Percentiles rank a stretch among this genome's conserved stretches.
Evolutionary conservation across 2,888 invertebrate genomes (phyloP).

Genomic region (Aproaerema taeniolella): DNA sequence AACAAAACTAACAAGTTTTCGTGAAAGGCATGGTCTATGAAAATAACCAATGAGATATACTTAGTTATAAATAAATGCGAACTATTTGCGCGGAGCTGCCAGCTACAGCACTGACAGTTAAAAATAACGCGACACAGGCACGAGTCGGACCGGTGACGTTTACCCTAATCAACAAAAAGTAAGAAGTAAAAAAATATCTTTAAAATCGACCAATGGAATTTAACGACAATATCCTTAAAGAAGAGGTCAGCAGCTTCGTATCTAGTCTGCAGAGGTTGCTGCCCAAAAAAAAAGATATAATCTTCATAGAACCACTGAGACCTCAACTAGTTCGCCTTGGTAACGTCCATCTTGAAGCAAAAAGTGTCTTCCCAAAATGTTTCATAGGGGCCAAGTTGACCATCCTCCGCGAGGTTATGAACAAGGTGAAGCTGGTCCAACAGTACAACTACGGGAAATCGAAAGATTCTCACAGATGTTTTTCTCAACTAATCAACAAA

Average conservation of each 20-base stretch:
- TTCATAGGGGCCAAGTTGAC: conserved; percentile 59
- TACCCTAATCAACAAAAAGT: conserved; percentile 45
- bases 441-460: conserved; percentile 61
- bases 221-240: conserved; percentile 55
- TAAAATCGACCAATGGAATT: conserved; percentile 51
- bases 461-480: conserved; percentile 52
- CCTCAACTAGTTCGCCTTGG: conserved; percentile 41
- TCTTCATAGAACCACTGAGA: conserved; percentile 39
- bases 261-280: conserved; percentile 52
- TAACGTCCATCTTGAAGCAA: conserved; percentile 61
- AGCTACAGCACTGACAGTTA: conserved; percentile 50
- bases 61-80: conserved; percentile 24
- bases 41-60: no score
- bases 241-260: conserved; percentile 58
- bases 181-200: conserved; percentile 24
- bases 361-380: conserved; percentile 61
- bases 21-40: no score
- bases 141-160: conserved; percentile 61
- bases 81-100: conserved; percentile 53
- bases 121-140: conserved; percentile 56
- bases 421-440: conserved; percentile 59
- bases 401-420: conserved; percentile 51
- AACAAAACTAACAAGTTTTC: no score
- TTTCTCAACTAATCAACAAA: conserved; percentile 51
- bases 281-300: conserved; percentile 57